Conservation (phyloP, 2,888 invertebrate species). For the Cephus runcator region DNA sequence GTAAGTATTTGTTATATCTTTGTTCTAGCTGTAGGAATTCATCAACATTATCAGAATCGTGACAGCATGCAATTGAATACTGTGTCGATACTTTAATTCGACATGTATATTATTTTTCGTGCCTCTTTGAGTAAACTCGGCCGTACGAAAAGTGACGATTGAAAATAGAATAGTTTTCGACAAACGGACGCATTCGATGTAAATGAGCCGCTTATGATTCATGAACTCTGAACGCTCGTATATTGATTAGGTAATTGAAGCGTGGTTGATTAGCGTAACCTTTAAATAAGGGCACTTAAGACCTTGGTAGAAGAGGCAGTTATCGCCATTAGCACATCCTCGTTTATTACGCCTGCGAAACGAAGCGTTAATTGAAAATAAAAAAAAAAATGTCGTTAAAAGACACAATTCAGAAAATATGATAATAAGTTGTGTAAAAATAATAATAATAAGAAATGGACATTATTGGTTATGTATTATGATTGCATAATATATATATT, state of each 20-base stretch:
- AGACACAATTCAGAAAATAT: neutral
- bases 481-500: neutral
- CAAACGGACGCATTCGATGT: neutral
- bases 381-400: neutral
- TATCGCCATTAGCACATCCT: neutral
- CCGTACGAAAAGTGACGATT: neutral
- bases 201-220: neutral
- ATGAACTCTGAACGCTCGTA: neutral
- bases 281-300: conserved; percentile 16
- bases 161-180: neutral
- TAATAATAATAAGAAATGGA: neutral
- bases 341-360: neutral
- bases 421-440: neutral
- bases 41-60: neutral
- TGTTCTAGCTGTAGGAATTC: neutral
- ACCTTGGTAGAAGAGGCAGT: conserved; percentile 19
- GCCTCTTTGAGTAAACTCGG: neutral
- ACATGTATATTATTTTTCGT: neutral
- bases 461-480: neutral
- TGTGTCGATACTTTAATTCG: neutral
- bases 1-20: neutral
- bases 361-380: neutral
- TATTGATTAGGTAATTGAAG: conserved; percentile 21
- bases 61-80: neutral
- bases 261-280: conserved; percentile 16